Conservation (phyloP, 2,113 vertebrate genomes). For the Alaudala cheleensis region DNA sequence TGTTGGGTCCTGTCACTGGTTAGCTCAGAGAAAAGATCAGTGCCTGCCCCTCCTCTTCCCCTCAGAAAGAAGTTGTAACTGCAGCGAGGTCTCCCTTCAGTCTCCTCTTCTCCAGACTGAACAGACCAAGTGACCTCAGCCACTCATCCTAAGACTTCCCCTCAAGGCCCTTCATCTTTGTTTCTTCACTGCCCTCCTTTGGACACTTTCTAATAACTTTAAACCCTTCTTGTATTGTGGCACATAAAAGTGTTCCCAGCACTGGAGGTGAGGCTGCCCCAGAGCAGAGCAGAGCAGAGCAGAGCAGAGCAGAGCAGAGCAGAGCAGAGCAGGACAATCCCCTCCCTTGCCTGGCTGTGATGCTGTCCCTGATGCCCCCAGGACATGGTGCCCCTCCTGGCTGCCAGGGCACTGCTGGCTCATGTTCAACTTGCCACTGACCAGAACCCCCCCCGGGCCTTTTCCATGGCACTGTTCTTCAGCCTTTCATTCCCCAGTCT, state of each 20-base stretch:
- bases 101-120: not conserved
- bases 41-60: not conserved
- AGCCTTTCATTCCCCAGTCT: not conserved
- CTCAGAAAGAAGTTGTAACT: not conserved
- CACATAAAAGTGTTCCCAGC: not conserved
- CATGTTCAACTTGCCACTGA: accelerated
- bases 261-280: not conserved
- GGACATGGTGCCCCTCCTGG: accelerated
- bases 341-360: accelerated
- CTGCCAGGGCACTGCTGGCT: not conserved
- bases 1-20: accelerated
- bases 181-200: not conserved
- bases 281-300: no score
- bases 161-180: no score
- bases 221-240: not conserved
- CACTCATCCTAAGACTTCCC: accelerated
- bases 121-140: no score
- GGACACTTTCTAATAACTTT: not conserved
- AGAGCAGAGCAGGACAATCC: not conserved
- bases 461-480: not conserved
- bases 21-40: not conserved
- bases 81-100: not conserved
- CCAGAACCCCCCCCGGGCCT: accelerated
- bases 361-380: accelerated
- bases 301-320: not conserved